Conservation (phyloP, 2,888 invertebrate species). For the Scaptomyza polygonia region DNA sequence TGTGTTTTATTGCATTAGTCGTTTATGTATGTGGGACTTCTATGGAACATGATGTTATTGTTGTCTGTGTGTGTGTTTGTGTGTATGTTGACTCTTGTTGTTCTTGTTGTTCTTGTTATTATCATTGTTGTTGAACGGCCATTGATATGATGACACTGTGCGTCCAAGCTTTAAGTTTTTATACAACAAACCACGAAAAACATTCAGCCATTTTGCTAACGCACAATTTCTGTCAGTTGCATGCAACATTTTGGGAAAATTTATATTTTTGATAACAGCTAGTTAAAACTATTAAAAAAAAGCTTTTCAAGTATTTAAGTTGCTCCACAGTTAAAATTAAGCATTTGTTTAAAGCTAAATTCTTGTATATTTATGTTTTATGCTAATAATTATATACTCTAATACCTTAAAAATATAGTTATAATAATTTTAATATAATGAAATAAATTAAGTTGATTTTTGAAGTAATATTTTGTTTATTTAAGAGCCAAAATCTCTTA, state of each 20-base stretch:
- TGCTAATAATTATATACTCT: no score
- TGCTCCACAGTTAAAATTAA: no score
- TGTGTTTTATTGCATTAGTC: slow-evolving; percentile 74
- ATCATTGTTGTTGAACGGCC: slow-evolving; percentile 14
- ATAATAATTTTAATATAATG: no score
- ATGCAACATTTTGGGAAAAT: slow-evolving; percentile 5
- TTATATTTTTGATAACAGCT: background rate
- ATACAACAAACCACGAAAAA: slow-evolving; percentile 15
- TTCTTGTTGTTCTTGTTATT: slow-evolving; percentile 6
- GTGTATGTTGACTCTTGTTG: no score
- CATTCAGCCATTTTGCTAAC: slow-evolving; percentile 7
- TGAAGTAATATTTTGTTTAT: no score
- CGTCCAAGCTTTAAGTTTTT: slow-evolving; percentile 16
- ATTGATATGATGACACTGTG: slow-evolving; percentile 24
- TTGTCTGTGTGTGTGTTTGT: background rate
- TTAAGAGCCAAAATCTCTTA: no score
- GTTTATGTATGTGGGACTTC: slow-evolving; percentile 20
- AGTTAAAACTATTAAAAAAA: no score
- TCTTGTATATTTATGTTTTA: background rate
- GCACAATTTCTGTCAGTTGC: slow-evolving; percentile 28
- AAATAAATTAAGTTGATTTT: no score
- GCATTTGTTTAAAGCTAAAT: no score
- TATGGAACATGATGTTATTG: slow-evolving; percentile 15
- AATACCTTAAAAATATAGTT: no score
- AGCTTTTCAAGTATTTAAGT: no score